phyloP scores from a whole-genome alignment of 2,888 invertebrate genomes.

The Zeuzera pyrina region DNA sequence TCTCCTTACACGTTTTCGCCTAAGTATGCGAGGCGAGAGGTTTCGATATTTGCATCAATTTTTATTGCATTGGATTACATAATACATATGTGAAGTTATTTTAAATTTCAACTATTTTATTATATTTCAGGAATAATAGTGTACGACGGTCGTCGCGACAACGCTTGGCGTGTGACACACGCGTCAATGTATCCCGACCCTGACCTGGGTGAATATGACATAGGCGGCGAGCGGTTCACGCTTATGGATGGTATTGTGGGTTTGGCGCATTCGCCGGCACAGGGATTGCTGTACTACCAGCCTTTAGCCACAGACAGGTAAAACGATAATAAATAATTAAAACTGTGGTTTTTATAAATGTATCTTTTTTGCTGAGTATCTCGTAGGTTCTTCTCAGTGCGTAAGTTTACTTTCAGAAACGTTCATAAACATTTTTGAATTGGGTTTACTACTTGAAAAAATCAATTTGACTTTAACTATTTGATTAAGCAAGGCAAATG shows the following conservation, averaged over 20 bases:
- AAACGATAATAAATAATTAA: conserved; percentile 2
- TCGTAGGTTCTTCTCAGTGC: not conserved
- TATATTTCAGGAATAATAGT: conserved; percentile 64
- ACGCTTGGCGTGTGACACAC: conserved; percentile 86
- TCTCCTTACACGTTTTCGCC: too few relatives aligned
- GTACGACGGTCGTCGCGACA: conserved; percentile 81
- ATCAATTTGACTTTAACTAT: not conserved
- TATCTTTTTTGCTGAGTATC: not conserved
- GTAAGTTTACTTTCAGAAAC: not conserved
- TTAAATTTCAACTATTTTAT: too few relatives aligned
- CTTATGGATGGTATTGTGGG: conserved; percentile 84
- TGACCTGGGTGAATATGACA: conserved; percentile 81
- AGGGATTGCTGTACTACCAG: conserved; percentile 78
- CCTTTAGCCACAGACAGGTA: conserved; percentile 81
- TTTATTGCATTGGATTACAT: too few relatives aligned
- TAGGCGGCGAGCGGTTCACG: conserved; percentile 79
- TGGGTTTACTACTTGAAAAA: not conserved
- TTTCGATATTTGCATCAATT: too few relatives aligned
- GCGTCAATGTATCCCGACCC: conserved; percentile 91
- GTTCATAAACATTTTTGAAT: not conserved
- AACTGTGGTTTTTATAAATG: not conserved
- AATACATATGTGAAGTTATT: too few relatives aligned
- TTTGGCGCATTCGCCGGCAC: conserved; percentile 76
- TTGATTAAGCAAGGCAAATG: not conserved
- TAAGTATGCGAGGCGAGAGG: too few relatives aligned